phyloP scores from a whole-genome alignment of 2,113 vertebrate genomes.

The Leiothrix lutea region DNA sequence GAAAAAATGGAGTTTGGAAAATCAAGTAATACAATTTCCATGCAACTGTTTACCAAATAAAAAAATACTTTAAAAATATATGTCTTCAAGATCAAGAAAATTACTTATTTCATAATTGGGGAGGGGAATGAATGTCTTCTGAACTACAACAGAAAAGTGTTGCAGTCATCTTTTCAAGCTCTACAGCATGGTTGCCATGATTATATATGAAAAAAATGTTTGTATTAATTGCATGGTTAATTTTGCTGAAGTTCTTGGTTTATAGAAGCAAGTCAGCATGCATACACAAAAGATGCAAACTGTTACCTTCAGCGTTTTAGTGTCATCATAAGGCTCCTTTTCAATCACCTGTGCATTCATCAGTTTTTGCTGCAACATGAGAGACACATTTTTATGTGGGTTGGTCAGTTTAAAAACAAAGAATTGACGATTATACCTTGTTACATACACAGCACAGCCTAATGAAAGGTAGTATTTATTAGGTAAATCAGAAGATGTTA shows the following conservation, averaged over 20 bases:
- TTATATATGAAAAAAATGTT: background rate
- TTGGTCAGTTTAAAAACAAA: background rate
- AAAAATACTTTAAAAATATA: background rate
- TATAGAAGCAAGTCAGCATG: background rate
- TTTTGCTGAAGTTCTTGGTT: background rate
- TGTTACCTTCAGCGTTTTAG: background rate
- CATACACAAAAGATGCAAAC: background rate
- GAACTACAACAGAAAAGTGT: background rate
- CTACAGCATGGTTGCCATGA: background rate
- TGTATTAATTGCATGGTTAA: background rate
- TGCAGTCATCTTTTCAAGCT: background rate
- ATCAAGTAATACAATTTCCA: background rate
- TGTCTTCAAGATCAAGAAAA: background rate
- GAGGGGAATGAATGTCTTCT: background rate
- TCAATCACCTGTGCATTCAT: background rate
- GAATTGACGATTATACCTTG: background rate
- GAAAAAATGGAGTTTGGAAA: background rate
- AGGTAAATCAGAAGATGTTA: background rate
- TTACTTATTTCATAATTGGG: background rate
- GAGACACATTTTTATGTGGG: background rate
- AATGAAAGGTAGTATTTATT: background rate
- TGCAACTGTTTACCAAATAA: background rate
- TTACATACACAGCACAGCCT: background rate
- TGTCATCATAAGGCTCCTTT: background rate
- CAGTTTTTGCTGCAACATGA: background rate